A percentile compares a stretch with the other conserved stretches of the same genome.
Evolutionary conservation across 1,140 invertebrate species (phyloP).

Genomic region (Hyles euphorbiae): DNA sequence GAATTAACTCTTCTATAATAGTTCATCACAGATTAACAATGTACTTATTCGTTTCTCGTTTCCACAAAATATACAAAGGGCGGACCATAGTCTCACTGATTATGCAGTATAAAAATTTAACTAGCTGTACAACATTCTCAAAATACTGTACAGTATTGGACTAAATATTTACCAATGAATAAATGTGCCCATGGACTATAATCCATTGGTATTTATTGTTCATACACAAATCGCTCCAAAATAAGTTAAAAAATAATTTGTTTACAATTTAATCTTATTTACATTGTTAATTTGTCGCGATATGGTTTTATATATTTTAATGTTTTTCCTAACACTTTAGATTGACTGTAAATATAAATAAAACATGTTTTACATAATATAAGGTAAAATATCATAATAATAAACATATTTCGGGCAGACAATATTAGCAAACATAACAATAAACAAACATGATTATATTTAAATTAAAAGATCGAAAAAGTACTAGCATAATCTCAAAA

Average conservation of each 20-base stretch:
- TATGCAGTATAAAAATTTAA: slow-evolving; percentile 44
- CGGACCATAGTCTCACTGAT: slow-evolving; percentile 39
- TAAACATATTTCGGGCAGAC: slow-evolving; percentile 49
- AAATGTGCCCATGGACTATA: not conserved
- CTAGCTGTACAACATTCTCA: slow-evolving; percentile 36
- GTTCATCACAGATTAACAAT: slow-evolving; percentile 70
- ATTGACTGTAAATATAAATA: slow-evolving; percentile 53
- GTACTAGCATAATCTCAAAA: slow-evolving; percentile 61
- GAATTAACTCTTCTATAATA: slow-evolving; percentile 56
- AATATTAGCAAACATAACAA: slow-evolving; percentile 70
- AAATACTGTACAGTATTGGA: slow-evolving; percentile 34
- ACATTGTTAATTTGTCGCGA: slow-evolving; percentile 55
- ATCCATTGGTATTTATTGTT: slow-evolving; percentile 27
- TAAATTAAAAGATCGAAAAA: slow-evolving; percentile 31
- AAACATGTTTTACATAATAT: slow-evolving; percentile 48
- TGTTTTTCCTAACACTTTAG: slow-evolving; percentile 61
- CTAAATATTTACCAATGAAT: slow-evolving; percentile 27
- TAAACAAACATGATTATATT: slow-evolving; percentile 42
- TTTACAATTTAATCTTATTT: slow-evolving; percentile 58
- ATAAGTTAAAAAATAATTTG: slow-evolving; percentile 63
- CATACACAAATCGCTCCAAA: slow-evolving; percentile 34
- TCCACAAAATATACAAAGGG: slow-evolving; percentile 48
- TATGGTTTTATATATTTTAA: slow-evolving; percentile 52
- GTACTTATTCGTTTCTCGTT: slow-evolving; percentile 63
- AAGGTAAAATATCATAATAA: slow-evolving; percentile 56